Percentiles rank a stretch among this genome's conserved stretches.
Evolutionary conservation across 2,888 invertebrate genomes (phyloP).

Genomic region (Papilio gigon): DNA sequence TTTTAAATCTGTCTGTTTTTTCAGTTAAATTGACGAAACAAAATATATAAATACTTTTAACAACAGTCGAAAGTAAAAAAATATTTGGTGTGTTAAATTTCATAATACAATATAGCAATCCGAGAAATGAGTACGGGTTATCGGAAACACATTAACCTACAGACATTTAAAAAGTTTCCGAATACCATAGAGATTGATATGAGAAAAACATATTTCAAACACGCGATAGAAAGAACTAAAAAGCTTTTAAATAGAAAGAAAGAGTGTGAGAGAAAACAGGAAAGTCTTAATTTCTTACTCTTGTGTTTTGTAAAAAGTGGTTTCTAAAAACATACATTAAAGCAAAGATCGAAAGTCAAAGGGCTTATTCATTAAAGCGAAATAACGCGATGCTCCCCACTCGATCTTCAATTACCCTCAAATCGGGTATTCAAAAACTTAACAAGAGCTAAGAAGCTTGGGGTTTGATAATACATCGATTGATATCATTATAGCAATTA

Average conservation of each 20-base stretch:
- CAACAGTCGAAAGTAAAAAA: background rate
- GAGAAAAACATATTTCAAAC: background rate
- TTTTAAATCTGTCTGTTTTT: too few species aligned
- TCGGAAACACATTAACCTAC: conserved; percentile 17
- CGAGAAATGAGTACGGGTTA: background rate
- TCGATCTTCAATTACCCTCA: background rate
- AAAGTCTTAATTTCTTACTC: too few species aligned
- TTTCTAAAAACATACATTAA: too few species aligned
- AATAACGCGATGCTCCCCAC: background rate
- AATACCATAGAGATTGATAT: background rate
- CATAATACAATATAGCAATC: conserved; percentile 9
- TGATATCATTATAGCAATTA: conserved; percentile 33
- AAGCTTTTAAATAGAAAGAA: background rate
- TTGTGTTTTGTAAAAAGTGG: too few species aligned
- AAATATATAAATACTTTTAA: background rate
- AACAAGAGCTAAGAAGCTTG: background rate
- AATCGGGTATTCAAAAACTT: conserved; percentile 5
- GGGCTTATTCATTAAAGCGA: background rate
- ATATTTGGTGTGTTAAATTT: conserved; percentile 8
- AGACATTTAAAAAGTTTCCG: conserved; percentile 11
- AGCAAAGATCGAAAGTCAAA: background rate
- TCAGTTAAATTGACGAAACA: too few species aligned
- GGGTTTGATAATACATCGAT: conserved; percentile 1
- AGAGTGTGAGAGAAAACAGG: background rate
- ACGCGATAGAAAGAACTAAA: background rate